Percentiles rank a stretch among this genome's conserved stretches.
phyloP scores from a whole-genome alignment of 92 coral and sea anemone species.

The Chrysogorgia sp. region DNA sequence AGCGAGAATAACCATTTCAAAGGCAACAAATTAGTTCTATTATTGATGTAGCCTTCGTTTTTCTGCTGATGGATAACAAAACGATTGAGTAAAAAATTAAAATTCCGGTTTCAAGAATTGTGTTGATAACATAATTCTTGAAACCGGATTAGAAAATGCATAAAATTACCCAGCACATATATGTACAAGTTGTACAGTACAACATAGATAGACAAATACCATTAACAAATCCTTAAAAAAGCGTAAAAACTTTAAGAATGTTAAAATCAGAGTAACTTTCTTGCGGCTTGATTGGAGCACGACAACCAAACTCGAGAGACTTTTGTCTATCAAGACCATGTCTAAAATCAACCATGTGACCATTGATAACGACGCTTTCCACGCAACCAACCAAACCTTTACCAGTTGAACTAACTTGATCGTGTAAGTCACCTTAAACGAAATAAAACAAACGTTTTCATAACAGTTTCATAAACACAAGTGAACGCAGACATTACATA shows the following conservation, averaged over 20 bases:
- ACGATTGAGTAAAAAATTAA: too few species aligned
- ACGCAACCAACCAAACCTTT: constrained; percentile 88
- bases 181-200: too few species aligned
- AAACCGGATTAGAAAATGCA: too few species aligned
- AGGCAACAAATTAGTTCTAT: too few species aligned
- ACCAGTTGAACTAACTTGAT: constrained; percentile 69
- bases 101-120: too few species aligned
- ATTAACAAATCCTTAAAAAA: neutral
- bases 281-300: constrained; percentile 14
- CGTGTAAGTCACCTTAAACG: constrained; percentile 63
- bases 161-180: too few species aligned
- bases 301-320: constrained; percentile 35
- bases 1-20: too few species aligned
- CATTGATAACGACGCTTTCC: constrained; percentile 67
- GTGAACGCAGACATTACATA: neutral
- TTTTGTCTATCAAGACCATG: constrained; percentile 3
- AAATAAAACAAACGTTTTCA: neutral
- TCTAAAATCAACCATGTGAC: constrained; percentile 59
- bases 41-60: too few species aligned
- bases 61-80: too few species aligned
- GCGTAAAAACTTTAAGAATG: neutral
- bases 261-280: constrained; percentile 1
- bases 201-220: too few species aligned
- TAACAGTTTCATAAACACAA: neutral
- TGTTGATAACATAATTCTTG: too few species aligned